Base-by-base conservation (phyloP, 2,888 invertebrate genomes). In the Drosophila birchii region DNA sequence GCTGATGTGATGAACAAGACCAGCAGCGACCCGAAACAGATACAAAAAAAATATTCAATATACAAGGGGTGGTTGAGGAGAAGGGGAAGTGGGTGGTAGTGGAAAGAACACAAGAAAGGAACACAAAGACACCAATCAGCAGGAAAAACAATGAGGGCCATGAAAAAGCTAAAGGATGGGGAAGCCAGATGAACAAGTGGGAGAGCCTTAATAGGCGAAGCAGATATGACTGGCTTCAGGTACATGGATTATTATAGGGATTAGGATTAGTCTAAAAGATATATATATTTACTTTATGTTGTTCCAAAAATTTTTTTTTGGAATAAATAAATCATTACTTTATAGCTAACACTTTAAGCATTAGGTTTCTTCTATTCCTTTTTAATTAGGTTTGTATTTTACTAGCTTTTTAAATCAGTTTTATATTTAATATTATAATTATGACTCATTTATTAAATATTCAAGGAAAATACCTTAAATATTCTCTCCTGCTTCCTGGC, bases 121-220 rank as follows among this genome's bases (percentile, higher is more conserved):
- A 56, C 59, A 55, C 45, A 80, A 78, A 76, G 74, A 73, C 77
- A 86, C 77, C 80, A 86, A 88, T 84, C 82, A 86, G 71, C 63
- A 76, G 66, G 70, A 75, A 76, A 64, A 80, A 80, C 70, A 85
- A 79, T 62, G 59, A 47, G 60, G 76, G 59, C 47, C 60, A 74
- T 16, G 32, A 78, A 55, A 73, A 75, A 36, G 38, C 38, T 41
- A 34, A 59, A 41, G 34, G 47, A 53, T 29, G 59, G 12, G 12
- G 64, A 29, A 12, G 67, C 68, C 47, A 61, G 59, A 67, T 58
- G 32, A 38, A 47, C n/a, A n/a, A 47, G 58, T 43, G 20, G 59
- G 63, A 57, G 63, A 57, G 67, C 67, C 77, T 67, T 75, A 77
- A 80, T 80, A 88, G 76, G 78, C 23, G 44, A 8, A 32, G 14